Base-by-base conservation (phyloP, 2,888 invertebrate species). In the Colostygia pectinataria region DNA sequence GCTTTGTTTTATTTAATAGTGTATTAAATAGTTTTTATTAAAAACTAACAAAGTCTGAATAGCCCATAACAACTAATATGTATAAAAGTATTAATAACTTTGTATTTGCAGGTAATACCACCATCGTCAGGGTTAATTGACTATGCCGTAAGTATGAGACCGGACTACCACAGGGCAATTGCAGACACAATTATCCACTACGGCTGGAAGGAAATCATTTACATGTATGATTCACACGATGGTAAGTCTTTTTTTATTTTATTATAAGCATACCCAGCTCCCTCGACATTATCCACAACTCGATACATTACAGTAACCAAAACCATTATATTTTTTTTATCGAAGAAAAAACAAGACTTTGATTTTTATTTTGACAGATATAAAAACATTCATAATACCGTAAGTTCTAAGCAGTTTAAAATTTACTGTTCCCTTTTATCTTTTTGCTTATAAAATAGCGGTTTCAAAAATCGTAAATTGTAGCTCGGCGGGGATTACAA, bases 111-210 rank as follows among this genome's bases (percentile, higher is more conserved):
- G 95, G 96, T 97, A 33, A 92, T 96, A 54, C 95, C 96, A 7
- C 97, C 97, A 23, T 96, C 97, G 10, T 96, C 96, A 1, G 96
- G 97, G n/a, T 93, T 95, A 66, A 91, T 96, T 68, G 97, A 97
- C 88, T 96, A 95, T 77, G 97, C 97, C 41, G 95, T 97, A 71
- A 97, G 97, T 81, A 95, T 99, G 95, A 93, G 98, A 56, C 99
- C 99, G 27, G 96, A 98, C 85, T 98, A 98, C 87, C 97, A 98
- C 83, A 95, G 95, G 72, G 98, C 99, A 49, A 95, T 99, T 75
- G 96, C 98, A 63, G 98, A 98, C 87, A 95, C 98, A 49, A 97
- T 99, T 70, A 92, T 95, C 59, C 95, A 96, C 84, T 99, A 99
- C 83, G 95, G 94, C 33, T 98, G 98, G 98, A 93, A 93, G 65